These are phyloP conservation scores for Orgyia antiqua DNA, from an alignment of 2,888 invertebrate genomes.

Conservation along the genomic window DNA sequence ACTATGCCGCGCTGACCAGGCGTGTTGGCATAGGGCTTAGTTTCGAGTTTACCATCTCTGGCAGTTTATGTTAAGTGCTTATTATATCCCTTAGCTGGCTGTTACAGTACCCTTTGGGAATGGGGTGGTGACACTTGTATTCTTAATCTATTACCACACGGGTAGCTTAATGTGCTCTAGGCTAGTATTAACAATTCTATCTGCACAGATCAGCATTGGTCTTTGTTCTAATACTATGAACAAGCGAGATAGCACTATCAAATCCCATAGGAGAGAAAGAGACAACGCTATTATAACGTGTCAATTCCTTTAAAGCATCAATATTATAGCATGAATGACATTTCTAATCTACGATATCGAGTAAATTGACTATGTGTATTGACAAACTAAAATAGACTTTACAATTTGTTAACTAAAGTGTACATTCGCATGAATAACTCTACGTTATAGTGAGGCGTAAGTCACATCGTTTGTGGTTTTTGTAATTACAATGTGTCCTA, in stretches of 20 bases:
- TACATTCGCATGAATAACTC: conserved; percentile 2
- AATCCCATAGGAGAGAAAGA: conserved; percentile 3
- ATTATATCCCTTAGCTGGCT: too few relatives aligned
- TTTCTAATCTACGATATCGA: conserved; percentile 29
- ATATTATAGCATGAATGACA: conserved; percentile 27
- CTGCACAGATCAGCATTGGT: conserved; percentile 5
- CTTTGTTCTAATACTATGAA: conserved; percentile 10
- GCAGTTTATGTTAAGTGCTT: too few relatives aligned
- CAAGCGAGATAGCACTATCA: conserved; percentile 2
- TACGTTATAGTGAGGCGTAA: conserved; percentile 6
- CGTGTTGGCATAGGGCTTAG: too few relatives aligned
- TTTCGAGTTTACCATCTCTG: too few relatives aligned
- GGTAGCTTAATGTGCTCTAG: too few relatives aligned
- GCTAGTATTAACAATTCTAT: conserved; percentile 12
- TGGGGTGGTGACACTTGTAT: too few relatives aligned
- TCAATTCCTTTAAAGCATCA: conserved; percentile 29
- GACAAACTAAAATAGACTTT: conserved; percentile 10
- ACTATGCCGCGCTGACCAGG: too few relatives aligned
- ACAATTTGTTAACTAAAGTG: conserved; percentile 2
- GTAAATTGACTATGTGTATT: conserved; percentile 20
- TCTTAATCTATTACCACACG: too few relatives aligned
- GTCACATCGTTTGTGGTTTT: conserved; percentile 18
- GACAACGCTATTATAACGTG: conserved; percentile 16
- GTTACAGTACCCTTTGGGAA: too few relatives aligned
- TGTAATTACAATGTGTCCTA: background rate